A percentile compares a stretch with the other conserved stretches of the same genome.
phyloP scores from a whole-genome alignment of 2,797 vertebrate species.

The Odontamblyopus rebecca region DNA sequence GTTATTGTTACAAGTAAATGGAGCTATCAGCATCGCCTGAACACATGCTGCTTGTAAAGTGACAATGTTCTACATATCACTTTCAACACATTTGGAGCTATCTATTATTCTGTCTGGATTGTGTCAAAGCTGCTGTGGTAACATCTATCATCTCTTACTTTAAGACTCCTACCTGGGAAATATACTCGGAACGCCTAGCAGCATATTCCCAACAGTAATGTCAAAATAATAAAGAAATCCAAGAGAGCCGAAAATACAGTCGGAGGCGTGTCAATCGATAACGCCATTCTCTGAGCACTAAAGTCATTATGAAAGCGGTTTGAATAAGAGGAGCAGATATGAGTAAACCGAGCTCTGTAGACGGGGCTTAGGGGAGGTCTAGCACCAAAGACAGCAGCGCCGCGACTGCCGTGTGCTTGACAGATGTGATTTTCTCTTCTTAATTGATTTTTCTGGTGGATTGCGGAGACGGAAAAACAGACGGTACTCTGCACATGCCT shows the following conservation, averaged over 20 bases:
- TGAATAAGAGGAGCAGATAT: constrained; percentile 56
- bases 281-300: constrained; percentile 64
- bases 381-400: constrained; percentile 43
- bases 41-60: background rate
- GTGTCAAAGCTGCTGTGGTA: background rate
- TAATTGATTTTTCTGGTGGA: constrained; percentile 62
- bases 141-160: constrained; percentile 8
- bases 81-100: background rate
- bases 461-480: constrained; percentile 48
- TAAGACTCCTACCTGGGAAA: constrained; percentile 13
- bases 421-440: constrained; percentile 57
- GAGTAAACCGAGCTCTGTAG: constrained; percentile 43
- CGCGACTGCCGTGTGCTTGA: constrained; percentile 49
- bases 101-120: background rate
- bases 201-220: constrained; percentile 60
- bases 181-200: constrained; percentile 24
- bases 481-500: constrained; percentile 42
- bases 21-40: background rate
- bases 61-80: background rate
- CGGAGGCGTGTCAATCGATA: constrained; percentile 62
- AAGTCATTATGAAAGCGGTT: constrained; percentile 66
- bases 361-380: constrained; percentile 38
- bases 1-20: background rate
- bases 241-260: constrained; percentile 56
- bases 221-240: constrained; percentile 55